Conservation (phyloP, 2,888 invertebrate genomes). For the Ophion costatus region DNA sequence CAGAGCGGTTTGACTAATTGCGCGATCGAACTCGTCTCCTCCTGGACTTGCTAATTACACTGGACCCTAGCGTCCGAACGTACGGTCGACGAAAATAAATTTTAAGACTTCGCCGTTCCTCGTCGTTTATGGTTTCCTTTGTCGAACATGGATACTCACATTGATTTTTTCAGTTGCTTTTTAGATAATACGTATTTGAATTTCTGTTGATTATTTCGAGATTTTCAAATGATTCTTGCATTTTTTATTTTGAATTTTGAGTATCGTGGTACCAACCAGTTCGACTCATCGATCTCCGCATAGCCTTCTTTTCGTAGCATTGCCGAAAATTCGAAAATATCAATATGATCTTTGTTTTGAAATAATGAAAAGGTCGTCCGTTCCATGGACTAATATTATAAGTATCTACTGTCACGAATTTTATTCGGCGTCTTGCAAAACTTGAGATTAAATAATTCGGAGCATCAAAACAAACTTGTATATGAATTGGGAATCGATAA, state of each 20-base stretch:
- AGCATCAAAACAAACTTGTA: neutral
- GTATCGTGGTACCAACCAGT: neutral
- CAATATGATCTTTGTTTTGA: neutral
- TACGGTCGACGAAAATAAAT: neutral
- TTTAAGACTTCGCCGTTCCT: neutral
- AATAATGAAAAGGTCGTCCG: neutral
- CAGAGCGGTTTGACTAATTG: slow-evolving; percentile 52
- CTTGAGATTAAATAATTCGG: neutral
- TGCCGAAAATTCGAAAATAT: neutral
- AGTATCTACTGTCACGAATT: neutral
- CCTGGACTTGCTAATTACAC: slow-evolving; percentile 29
- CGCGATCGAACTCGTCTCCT: slow-evolving; percentile 32
- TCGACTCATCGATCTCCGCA: neutral
- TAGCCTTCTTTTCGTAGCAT: neutral
- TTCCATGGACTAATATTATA: neutral
- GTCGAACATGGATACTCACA: neutral
- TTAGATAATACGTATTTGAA: neutral
- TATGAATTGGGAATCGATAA: neutral
- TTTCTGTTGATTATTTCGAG: neutral
- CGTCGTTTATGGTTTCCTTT: slow-evolving; percentile 2
- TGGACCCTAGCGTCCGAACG: slow-evolving; percentile 6
- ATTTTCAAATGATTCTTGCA: neutral
- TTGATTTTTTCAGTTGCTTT: neutral
- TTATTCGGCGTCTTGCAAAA: neutral
- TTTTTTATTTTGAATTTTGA: neutral